Percentiles rank a stretch among this genome's conserved stretches.
Conservation (phyloP, 2,888 invertebrate species). For the Caenorhabditis imperialis region DNA sequence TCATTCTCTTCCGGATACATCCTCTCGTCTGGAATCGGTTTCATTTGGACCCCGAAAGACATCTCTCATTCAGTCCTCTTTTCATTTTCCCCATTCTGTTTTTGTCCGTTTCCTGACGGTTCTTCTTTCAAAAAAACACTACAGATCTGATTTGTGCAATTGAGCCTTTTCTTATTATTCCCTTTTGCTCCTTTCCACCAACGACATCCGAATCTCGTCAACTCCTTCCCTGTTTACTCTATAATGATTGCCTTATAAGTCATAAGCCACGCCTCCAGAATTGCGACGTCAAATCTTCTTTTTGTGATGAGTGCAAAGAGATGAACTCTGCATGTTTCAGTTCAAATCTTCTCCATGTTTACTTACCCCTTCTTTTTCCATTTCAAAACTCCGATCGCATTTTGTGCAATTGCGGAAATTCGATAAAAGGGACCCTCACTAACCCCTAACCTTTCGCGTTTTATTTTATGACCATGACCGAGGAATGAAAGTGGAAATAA, state of each 20-base stretch:
- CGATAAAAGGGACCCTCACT: slow-evolving; percentile 16
- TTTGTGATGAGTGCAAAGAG: slow-evolving; percentile 1
- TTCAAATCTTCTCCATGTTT: slow-evolving; percentile 6
- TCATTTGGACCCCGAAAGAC: too few species aligned
- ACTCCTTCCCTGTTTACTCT: slow-evolving; percentile 3
- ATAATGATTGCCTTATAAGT: not conserved
- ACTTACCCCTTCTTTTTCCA: slow-evolving; percentile 10
- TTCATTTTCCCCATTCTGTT: slow-evolving; percentile 6
- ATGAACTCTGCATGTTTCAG: slow-evolving; percentile 5
- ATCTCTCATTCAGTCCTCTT: too few species aligned
- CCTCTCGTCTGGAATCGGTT: too few species aligned
- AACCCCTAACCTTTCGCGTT: not conserved
- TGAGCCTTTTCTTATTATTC: not conserved
- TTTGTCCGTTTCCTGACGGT: not conserved
- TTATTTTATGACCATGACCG: slow-evolving; percentile 18
- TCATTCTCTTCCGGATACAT: too few species aligned
- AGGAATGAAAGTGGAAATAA: too few species aligned
- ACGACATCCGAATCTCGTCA: slow-evolving; percentile 18
- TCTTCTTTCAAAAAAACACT: not conserved
- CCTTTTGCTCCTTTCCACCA: not conserved
- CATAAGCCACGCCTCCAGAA: not conserved
- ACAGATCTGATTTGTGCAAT: too few species aligned
- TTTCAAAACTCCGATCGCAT: too few species aligned
- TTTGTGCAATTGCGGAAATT: slow-evolving; percentile 36
- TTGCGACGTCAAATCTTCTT: slow-evolving; percentile 16